These are phyloP conservation scores for Ondatra zibethicus DNA, from an alignment of 2,113 vertebrate species.

Conservation along the genomic window DNA sequence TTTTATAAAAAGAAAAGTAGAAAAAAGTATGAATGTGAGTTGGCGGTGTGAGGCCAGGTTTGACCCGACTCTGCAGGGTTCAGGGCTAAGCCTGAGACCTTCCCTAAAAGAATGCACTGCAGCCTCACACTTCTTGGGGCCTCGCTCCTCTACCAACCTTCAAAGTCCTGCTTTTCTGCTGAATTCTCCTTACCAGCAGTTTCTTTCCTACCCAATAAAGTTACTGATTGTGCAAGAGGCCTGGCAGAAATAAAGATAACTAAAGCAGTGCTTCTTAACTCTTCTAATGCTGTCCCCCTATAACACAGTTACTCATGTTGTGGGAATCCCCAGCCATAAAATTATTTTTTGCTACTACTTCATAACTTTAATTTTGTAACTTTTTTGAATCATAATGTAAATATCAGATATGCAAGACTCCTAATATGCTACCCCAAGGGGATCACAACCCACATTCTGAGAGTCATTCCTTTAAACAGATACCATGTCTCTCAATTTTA, in stretches of 20 bases:
- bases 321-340: neutral
- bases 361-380: neutral
- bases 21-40: neutral
- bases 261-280: neutral
- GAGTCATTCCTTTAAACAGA: neutral
- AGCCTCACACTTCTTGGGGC: neutral
- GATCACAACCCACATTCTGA: fast-evolving
- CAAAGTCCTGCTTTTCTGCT: neutral
- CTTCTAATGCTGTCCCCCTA: neutral
- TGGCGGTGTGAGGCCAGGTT: neutral
- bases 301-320: neutral
- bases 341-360: neutral
- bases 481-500: neutral
- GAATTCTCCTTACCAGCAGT: neutral
- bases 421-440: too few species aligned
- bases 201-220: neutral
- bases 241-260: neutral
- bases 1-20: neutral
- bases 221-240: neutral
- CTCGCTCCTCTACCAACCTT: neutral
- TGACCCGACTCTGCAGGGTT: neutral
- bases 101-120: neutral
- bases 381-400: neutral
- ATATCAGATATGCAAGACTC: neutral
- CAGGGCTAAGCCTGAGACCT: neutral